Percentiles rank a stretch among this genome's conserved stretches.
These are phyloP conservation scores for Bothrops jararaca DNA, from an alignment of 2,113 vertebrate genomes.

Conservation along the genomic window DNA sequence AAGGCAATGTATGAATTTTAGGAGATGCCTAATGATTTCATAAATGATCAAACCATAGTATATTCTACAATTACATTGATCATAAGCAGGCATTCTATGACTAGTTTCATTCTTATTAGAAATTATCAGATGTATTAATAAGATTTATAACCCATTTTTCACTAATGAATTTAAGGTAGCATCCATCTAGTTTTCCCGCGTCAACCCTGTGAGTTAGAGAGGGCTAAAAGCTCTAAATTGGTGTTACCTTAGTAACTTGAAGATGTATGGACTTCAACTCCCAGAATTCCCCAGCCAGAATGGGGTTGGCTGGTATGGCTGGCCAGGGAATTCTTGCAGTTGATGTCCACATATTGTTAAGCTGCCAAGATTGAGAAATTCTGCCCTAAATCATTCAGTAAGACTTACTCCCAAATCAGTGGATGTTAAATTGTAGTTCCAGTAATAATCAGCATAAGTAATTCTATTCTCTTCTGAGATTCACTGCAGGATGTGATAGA, in stretches of 20 bases:
- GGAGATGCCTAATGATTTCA: not conserved
- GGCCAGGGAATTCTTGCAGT: not conserved
- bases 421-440: not conserved
- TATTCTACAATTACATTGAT: not conserved
- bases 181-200: not conserved
- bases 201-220: not conserved
- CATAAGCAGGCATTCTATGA: not conserved
- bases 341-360: not conserved
- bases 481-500: not conserved
- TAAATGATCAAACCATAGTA: not conserved
- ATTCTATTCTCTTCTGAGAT: not conserved
- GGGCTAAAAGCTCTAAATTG: not conserved
- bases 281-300: not conserved
- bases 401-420: not conserved
- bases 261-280: not conserved
- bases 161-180: not conserved
- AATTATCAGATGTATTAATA: not conserved
- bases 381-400: not conserved
- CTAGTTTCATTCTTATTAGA: not conserved
- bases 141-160: not conserved
- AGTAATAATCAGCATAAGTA: not conserved
- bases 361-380: not conserved
- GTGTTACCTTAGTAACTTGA: not conserved
- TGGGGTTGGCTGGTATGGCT: not conserved
- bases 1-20: not conserved